A percentile compares a stretch with the other conserved stretches of the same genome.
These are phyloP conservation scores for Xenopus petersii DNA, from an alignment of 2,797 vertebrate genomes.

Conservation along the genomic window DNA sequence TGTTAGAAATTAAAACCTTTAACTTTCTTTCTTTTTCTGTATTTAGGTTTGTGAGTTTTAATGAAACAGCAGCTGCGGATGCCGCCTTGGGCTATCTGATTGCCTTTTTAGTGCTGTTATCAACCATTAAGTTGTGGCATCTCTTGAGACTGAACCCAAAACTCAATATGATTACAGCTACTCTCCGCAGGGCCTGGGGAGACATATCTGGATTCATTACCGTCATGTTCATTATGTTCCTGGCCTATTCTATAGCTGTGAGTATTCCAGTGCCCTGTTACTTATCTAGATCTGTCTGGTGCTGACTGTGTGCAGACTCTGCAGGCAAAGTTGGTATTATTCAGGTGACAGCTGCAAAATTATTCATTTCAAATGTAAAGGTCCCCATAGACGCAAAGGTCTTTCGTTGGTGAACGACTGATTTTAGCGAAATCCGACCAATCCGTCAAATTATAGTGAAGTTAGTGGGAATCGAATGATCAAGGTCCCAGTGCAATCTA, in stretches of 20 bases:
- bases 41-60: conserved; percentile 81
- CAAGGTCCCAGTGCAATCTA: too few species aligned
- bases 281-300: background rate
- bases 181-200: conserved; percentile 84
- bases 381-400: too few species aligned
- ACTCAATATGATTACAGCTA: conserved; percentile 89
- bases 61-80: conserved; percentile 84
- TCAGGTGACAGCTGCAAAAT: background rate
- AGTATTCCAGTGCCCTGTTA: conserved; percentile 55
- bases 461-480: too few species aligned
- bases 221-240: conserved; percentile 85
- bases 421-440: too few species aligned
- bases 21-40: background rate
- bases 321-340: background rate
- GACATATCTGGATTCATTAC: conserved; percentile 91
- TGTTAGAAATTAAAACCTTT: too few species aligned
- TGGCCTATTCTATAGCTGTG: conserved; percentile 87
- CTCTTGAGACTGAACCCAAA: conserved; percentile 92
- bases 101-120: conserved; percentile 88
- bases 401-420: too few species aligned
- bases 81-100: conserved; percentile 86
- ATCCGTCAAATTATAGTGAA: too few species aligned
- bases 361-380: too few species aligned
- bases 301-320: background rate
- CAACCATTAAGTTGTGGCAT: conserved; percentile 92